A percentile compares a stretch with the other conserved stretches of the same genome.
These are phyloP conservation scores for Alcedo quadribrachys DNA, from an alignment of 2,797 vertebrate genomes.

Conservation along the genomic window DNA sequence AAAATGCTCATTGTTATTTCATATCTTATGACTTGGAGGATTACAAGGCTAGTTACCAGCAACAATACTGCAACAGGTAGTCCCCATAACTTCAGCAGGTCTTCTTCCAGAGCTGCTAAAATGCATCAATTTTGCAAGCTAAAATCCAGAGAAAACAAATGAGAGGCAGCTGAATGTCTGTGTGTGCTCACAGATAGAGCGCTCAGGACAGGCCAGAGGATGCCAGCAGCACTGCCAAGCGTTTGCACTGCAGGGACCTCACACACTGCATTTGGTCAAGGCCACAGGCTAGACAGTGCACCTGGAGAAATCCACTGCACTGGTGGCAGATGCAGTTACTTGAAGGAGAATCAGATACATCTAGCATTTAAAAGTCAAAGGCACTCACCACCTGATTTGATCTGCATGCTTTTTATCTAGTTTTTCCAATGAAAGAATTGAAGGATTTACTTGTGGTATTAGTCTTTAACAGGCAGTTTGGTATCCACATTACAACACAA, in stretches of 20 bases:
- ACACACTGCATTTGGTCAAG: background rate
- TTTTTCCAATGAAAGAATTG: background rate
- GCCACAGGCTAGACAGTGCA: background rate
- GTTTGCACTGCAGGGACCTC: background rate
- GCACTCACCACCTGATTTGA: background rate
- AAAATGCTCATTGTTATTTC: background rate
- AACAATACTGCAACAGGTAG: slow-evolving; percentile 14
- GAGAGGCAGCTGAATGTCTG: background rate
- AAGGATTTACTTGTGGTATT: background rate
- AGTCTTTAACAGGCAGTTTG: background rate
- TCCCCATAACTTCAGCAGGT: background rate
- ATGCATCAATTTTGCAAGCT: background rate
- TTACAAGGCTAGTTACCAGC: slow-evolving; percentile 14
- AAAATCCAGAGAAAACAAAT: slow-evolving; percentile 3
- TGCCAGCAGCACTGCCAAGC: background rate
- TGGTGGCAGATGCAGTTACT: background rate
- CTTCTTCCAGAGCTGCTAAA: background rate
- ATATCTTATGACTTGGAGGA: slow-evolving; percentile 2
- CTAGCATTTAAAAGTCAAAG: background rate
- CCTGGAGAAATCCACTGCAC: background rate
- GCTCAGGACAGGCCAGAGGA: background rate
- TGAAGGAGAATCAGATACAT: background rate
- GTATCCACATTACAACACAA: background rate
- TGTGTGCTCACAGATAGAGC: background rate
- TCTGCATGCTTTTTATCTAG: background rate